A percentile compares a stretch with the other conserved stretches of the same genome.
Conservation (phyloP, 2,797 vertebrate genomes). For the Rhinichthys osculus region DNA sequence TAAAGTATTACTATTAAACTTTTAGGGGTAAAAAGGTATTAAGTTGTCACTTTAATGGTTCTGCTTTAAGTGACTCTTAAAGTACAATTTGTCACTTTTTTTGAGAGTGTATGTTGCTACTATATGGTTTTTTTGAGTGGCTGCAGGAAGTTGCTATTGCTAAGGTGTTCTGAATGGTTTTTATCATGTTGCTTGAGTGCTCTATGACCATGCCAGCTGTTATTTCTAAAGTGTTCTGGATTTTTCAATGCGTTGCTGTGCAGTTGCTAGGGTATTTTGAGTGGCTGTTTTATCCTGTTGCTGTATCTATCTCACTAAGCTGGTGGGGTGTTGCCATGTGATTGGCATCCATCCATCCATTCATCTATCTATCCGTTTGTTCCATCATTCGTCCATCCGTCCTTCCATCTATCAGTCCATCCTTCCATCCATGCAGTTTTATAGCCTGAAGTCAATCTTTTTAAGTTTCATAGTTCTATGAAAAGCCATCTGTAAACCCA, state of each 20-base stretch:
- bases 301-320: no score
- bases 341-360: no score
- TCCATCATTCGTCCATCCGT: no score
- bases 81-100: no score
- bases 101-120: not conserved
- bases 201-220: not conserved
- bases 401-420: no score
- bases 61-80: no score
- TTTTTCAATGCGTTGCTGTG: not conserved
- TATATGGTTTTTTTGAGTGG: not conserved
- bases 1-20: no score
- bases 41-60: no score
- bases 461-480: not conserved
- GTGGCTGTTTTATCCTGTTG: not conserved
- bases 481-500: slow-evolving; percentile 9
- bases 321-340: no score
- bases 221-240: not conserved
- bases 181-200: not conserved
- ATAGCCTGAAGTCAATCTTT: not conserved
- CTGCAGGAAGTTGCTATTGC: not conserved
- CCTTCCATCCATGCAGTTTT: not conserved
- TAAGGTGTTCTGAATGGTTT: not conserved
- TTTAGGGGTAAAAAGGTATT: no score
- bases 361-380: no score
- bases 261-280: slow-evolving; percentile 1